Base-by-base conservation (phyloP, 2,797 vertebrate species). In the Sebastes kiyomatsui region DNA sequence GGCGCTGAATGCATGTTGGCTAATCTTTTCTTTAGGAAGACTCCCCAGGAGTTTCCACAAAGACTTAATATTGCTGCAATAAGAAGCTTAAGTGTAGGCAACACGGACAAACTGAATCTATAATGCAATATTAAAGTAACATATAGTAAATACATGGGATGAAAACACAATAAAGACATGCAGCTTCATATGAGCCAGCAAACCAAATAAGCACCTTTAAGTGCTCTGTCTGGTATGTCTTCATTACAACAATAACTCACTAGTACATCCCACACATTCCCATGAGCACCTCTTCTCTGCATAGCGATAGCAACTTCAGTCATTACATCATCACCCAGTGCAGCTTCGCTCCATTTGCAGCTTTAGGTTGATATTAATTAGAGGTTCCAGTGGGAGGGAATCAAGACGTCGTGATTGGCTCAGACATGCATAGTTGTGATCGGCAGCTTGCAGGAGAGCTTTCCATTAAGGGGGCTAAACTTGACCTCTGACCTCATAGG, bases 401-500 rank as follows among this genome's bases (percentile, higher is more conserved):
- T 75, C 1, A 0, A n/a, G 54, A 67, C 75, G 1, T 42, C 5
- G 10, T 64, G 81, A 88, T 78, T 86, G 84, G 76, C 66, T 81
- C 23, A 67, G 59, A 69, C 27, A 14, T n/a, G 10, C 2, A 2
- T 12, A 28, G 71, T 7, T 42, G 55, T 90, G 85, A 92, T 65
- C 66, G 62, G 75, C 88, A 90, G 79, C 88, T 81, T 7, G 33
- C 20, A 77, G 80, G 81, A 90, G 83, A 85, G 75, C 74, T 77
- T 90, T 90, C 84, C 76, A 90, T 84, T 79, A 85, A 83, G 68
- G 60, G 38, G 79, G 49, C 12, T 20, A 73, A 82, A 89, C 69
- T 61, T 86, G 81, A 92, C 89, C 89, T 91, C 70, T 80, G 88
- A 89, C 87, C 90, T 67, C 58, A 60, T 4, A 80, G 83, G 85